Conservation (phyloP, 2,113 vertebrate species). For the Anoura caudifer region DNA sequence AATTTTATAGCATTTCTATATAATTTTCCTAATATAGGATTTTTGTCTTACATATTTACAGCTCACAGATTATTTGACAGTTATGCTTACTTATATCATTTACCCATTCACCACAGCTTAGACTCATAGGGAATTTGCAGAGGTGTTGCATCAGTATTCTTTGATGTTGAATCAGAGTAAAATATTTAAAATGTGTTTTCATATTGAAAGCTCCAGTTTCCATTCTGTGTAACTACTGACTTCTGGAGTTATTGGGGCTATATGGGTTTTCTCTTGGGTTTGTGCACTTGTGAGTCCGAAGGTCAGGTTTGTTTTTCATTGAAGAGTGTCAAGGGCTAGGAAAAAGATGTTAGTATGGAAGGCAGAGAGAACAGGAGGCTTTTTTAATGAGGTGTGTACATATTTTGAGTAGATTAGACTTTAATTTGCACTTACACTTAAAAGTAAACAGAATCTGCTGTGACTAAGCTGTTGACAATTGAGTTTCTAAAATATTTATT, state of each 20-base stretch:
- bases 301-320: background rate
- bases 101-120: background rate
- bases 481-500: background rate
- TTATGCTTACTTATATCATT: background rate
- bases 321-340: background rate
- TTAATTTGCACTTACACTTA: background rate
- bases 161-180: background rate
- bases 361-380: background rate
- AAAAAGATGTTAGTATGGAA: background rate
- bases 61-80: background rate
- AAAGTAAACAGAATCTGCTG: background rate
- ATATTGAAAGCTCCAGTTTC: background rate
- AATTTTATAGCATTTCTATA: background rate
- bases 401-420: background rate
- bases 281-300: background rate
- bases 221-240: background rate
- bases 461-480: background rate
- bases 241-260: background rate
- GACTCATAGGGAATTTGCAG: background rate
- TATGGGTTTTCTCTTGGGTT: background rate
- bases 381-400: background rate
- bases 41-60: background rate
- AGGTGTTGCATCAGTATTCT: background rate
- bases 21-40: background rate
- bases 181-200: background rate